Percentiles rank a stretch among this genome's conserved stretches.
phyloP scores from a whole-genome alignment of 2,113 vertebrate genomes.

The Labeo rohita region DNA sequence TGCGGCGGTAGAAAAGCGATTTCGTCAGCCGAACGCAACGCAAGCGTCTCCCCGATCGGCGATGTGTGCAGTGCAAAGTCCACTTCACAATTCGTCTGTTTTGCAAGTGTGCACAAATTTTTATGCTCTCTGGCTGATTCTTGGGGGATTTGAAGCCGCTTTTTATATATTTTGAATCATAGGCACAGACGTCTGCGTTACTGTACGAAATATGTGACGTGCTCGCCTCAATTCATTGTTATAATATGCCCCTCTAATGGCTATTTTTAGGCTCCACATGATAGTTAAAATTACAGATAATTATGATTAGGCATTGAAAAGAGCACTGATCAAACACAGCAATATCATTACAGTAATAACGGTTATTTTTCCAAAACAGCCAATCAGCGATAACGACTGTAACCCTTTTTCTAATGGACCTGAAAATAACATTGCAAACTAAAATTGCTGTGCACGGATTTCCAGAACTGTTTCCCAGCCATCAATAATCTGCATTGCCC shows the following conservation, averaged over 20 bases:
- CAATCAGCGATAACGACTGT: constrained; percentile 44
- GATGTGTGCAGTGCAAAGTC: not conserved
- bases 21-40: constrained; percentile 44
- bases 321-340: constrained; percentile 20
- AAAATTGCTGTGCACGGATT: constrained; percentile 45
- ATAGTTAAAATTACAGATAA: constrained; percentile 25
- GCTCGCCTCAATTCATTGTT: not conserved
- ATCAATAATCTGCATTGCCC: constrained; percentile 41
- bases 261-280: constrained; percentile 11
- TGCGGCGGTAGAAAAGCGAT: constrained; percentile 43
- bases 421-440: constrained; percentile 44
- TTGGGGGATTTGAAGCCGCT: not conserved
- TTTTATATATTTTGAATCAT: not conserved
- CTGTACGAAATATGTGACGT: not conserved
- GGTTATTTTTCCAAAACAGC: constrained; percentile 7
- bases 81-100: not conserved
- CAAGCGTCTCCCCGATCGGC: not conserved
- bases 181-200: not conserved
- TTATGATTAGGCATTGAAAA: constrained; percentile 34
- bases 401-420: constrained; percentile 52
- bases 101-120: not conserved
- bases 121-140: not conserved
- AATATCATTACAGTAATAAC: constrained; percentile 49
- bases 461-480: constrained; percentile 35
- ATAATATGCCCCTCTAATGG: not conserved